Conservation (phyloP, 2,888 invertebrate genomes). For the Ectemnius lituratus region DNA sequence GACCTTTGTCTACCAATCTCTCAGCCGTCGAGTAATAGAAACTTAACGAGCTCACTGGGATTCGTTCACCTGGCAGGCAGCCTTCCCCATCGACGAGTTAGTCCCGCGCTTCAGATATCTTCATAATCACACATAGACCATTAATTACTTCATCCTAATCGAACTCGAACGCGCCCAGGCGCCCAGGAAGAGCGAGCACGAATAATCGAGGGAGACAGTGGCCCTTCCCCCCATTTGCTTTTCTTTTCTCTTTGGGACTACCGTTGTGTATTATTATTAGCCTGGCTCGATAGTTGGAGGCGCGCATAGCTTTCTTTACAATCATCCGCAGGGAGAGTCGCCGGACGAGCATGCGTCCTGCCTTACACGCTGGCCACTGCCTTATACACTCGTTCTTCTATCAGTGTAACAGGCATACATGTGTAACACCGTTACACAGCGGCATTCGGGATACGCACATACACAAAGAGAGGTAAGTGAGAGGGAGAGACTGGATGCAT, state of each 20-base stretch:
- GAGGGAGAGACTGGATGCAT: background rate
- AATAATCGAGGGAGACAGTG: conserved; percentile 21
- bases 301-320: conserved; percentile 49
- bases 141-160: conserved; percentile 35
- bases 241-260: conserved; percentile 7
- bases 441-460: conserved; percentile 2
- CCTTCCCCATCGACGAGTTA: conserved; percentile 35
- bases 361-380: conserved; percentile 8
- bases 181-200: background rate
- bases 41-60: conserved; percentile 52
- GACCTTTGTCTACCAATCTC: conserved; percentile 24
- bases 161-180: conserved; percentile 14
- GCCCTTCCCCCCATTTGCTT: no score
- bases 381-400: conserved; percentile 21
- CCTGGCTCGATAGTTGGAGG: conserved; percentile 43
- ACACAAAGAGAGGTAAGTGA: background rate
- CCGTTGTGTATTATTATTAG: conserved; percentile 48
- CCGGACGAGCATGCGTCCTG: conserved; percentile 5
- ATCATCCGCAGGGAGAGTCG: conserved; percentile 27
- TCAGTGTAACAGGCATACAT: background rate
- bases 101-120: conserved; percentile 31
- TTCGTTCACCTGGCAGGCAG: conserved; percentile 25
- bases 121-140: conserved; percentile 52
- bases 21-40: conserved; percentile 49
- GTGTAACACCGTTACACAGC: background rate